Percentiles rank a stretch among this genome's conserved stretches.
Evolutionary conservation across 2,888 invertebrate genomes (phyloP).

Genomic region (Pseudococcus jackbeardsleyi): DNA sequence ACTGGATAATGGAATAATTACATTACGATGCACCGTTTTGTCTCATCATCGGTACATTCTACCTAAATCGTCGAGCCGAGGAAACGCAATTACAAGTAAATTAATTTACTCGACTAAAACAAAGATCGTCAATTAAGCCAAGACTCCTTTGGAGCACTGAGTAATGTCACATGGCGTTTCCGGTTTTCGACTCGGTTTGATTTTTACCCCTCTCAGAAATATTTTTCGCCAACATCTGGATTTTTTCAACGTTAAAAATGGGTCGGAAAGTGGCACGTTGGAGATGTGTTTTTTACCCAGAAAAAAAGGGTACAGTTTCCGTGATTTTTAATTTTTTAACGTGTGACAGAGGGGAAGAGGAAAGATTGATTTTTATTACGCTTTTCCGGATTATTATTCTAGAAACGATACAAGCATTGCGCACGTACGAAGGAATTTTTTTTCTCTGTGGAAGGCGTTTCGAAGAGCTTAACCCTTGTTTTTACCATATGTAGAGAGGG

Average conservation of each 20-base stretch:
- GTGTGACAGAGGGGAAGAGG: neutral
- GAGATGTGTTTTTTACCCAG: neutral
- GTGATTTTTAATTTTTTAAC: neutral
- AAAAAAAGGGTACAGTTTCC: constrained; percentile 21
- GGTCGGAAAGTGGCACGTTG: neutral
- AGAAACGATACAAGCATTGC: too few relatives aligned
- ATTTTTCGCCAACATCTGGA: constrained; percentile 1
- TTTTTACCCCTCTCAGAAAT: neutral
- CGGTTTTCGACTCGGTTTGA: neutral
- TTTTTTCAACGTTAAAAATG: neutral
- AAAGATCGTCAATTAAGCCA: constrained; percentile 16
- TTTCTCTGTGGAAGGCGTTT: constrained; percentile 12
- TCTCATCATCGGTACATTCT: neutral
- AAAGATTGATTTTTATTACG: constrained; percentile 28
- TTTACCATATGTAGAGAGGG: constrained; percentile 62
- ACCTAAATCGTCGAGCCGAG: neutral
- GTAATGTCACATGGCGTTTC: neutral
- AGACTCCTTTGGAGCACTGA: neutral
- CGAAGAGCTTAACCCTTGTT: constrained; percentile 57
- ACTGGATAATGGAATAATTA: constrained; percentile 50
- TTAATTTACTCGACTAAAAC: constrained; percentile 48
- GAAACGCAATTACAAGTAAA: constrained; percentile 48
- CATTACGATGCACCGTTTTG: constrained; percentile 54
- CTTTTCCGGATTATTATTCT: constrained; percentile 59
- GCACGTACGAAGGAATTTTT: constrained; percentile 51